Evolutionary conservation across 2,113 vertebrate genomes (phyloP).

Genomic region (Nibea coibor): DNA sequence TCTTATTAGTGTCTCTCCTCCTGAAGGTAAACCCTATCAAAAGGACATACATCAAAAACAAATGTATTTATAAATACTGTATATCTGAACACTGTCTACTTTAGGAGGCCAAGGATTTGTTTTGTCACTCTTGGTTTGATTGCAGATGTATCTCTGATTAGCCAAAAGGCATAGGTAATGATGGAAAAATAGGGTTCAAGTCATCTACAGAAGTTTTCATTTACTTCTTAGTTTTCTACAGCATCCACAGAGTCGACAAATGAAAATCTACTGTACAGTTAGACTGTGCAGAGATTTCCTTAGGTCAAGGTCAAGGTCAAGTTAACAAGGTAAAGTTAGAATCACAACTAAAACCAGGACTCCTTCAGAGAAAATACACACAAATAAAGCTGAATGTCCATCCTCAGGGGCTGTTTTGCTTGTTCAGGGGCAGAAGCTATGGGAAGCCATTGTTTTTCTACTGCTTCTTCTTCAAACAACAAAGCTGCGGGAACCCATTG

Average conservation of each 20-base stretch:
- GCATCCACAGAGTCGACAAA: constrained; percentile 47
- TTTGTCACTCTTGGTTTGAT: constrained; percentile 46
- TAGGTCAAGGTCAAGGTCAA: constrained; percentile 31
- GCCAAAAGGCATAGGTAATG: constrained; percentile 17
- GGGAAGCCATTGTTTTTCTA: too few species aligned
- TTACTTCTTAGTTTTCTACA: constrained; percentile 41
- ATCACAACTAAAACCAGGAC: constrained; percentile 34
- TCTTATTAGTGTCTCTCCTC: constrained; percentile 62
- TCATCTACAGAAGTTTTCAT: constrained; percentile 32
- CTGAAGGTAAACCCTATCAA: constrained; percentile 52
- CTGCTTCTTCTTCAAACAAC: too few species aligned
- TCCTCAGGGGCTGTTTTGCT: too few species aligned
- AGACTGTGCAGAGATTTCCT: constrained; percentile 27
- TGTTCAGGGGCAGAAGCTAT: too few species aligned
- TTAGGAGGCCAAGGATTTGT: constrained; percentile 44
- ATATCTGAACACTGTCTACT: constrained; percentile 48
- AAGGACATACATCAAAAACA: constrained; percentile 54
- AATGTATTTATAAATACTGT: constrained; percentile 47
- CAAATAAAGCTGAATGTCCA: background rate
- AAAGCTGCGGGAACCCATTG: too few species aligned
- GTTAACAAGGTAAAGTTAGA: constrained; percentile 18
- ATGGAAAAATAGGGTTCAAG: constrained; percentile 41
- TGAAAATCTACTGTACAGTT: constrained; percentile 66
- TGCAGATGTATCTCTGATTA: constrained; percentile 6
- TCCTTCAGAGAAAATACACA: constrained; percentile 25